A percentile compares a stretch with the other conserved stretches of the same genome.
These are phyloP conservation scores for Erythrolamprus reginae DNA, from an alignment of 2,113 vertebrate species.

Conservation along the genomic window DNA sequence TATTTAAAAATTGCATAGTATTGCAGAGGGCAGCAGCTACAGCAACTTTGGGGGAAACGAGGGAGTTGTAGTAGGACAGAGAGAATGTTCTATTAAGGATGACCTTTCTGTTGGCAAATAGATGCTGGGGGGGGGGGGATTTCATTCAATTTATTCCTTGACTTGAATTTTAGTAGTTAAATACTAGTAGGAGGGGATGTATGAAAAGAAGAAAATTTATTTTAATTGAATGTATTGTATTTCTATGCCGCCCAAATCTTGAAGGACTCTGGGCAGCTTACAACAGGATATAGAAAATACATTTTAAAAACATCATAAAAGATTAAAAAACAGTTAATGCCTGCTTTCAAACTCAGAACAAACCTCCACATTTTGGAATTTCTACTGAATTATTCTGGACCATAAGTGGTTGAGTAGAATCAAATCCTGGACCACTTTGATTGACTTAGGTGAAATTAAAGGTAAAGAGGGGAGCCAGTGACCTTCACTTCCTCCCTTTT, in stretches of 20 bases:
- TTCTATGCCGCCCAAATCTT: too few species aligned
- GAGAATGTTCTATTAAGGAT: neutral
- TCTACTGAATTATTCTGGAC: neutral
- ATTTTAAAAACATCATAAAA: too few species aligned
- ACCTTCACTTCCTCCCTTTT: neutral
- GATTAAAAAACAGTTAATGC: too few species aligned
- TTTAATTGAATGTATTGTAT: too few species aligned
- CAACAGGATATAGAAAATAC: too few species aligned
- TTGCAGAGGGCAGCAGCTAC: constrained; percentile 51
- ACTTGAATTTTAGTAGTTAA: constrained; percentile 14
- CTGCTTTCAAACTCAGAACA: neutral
- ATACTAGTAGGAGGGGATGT: neutral
- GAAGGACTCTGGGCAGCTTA: too few species aligned
- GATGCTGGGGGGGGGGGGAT: neutral
- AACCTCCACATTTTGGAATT: neutral
- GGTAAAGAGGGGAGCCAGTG: neutral
- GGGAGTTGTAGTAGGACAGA: neutral
- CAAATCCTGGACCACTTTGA: neutral
- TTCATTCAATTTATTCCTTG: constrained; percentile 4
- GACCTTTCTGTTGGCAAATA: neutral
- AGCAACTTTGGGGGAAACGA: neutral
- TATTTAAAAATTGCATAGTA: constrained; percentile 53
- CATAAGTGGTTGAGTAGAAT: neutral
- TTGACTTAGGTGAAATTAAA: neutral
- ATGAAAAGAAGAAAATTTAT: neutral